These are phyloP conservation scores for Lutraria lutraria DNA, from an alignment of 2,888 invertebrate genomes.

Conservation along the genomic window DNA sequence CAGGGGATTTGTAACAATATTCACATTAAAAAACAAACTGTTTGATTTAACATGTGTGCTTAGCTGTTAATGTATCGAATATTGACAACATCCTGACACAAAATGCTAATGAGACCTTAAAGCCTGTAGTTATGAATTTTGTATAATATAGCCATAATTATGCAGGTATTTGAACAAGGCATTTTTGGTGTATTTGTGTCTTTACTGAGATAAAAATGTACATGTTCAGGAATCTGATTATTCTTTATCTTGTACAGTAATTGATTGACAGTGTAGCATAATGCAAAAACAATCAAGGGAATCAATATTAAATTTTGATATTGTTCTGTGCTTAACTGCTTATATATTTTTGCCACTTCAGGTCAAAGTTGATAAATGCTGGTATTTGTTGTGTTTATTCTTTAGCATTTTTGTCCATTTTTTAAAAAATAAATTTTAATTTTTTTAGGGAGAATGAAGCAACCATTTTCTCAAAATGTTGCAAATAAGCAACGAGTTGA, in stretches of 20 bases:
- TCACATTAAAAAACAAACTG: no score
- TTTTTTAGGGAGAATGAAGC: conserved; percentile 40
- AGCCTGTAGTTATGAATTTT: no score
- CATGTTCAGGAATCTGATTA: neutral
- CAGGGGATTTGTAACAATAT: no score
- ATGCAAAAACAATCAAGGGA: no score
- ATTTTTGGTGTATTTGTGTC: no score
- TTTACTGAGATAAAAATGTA: no score
- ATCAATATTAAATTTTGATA: neutral
- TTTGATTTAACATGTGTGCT: no score
- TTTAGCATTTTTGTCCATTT: neutral
- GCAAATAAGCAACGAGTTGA: conserved; percentile 33
- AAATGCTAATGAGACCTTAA: no score
- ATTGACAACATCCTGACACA: no score
- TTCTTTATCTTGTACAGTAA: neutral
- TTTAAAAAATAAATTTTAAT: neutral
- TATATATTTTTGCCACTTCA: neutral
- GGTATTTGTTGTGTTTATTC: neutral
- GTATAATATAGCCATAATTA: no score
- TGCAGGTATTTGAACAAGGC: no score
- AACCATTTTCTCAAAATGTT: conserved; percentile 36
- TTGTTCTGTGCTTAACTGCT: neutral
- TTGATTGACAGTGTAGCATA: neutral
- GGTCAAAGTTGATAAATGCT: neutral
- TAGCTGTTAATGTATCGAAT: no score